Percentiles rank a stretch among this genome's conserved stretches.
Conservation (phyloP, 2,888 invertebrate genomes). For the Metopia argyrocephala region DNA sequence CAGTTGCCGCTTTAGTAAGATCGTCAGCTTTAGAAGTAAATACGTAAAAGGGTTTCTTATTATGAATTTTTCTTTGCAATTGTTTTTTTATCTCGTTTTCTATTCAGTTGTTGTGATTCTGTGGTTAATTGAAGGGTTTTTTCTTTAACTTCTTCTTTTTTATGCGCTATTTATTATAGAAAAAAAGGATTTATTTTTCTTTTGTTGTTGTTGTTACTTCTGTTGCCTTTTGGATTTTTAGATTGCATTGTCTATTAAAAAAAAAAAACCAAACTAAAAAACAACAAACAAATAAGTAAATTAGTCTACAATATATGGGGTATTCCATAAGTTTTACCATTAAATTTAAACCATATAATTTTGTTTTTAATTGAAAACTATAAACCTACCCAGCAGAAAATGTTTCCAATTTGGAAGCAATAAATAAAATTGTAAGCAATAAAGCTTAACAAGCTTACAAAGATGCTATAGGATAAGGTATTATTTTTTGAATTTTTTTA, state of each 20-base stretch:
- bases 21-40: background rate
- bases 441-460: no score
- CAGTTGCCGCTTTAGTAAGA: background rate
- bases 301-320: conserved; percentile 32
- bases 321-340: conserved; percentile 8
- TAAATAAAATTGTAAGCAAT: no score
- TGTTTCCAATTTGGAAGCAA: no score
- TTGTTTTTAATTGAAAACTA: no score
- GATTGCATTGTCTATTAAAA: background rate
- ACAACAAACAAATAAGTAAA: background rate
- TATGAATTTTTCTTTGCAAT: conserved; percentile 27
- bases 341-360: no score
- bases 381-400: no score
- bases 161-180: background rate
- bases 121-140: conserved; percentile 55
- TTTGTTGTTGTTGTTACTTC: background rate
- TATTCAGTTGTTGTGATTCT: no score
- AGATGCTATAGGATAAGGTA: no score
- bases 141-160: background rate
- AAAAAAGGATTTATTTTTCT: conserved; percentile 41
- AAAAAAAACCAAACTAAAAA: background rate
- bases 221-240: background rate
- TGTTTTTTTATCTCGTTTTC: conserved; percentile 37
- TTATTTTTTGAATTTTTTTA: no score
- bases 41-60: conserved; percentile 26